Evolutionary conservation across 1,140 invertebrate species (phyloP).

Genomic region (Leucophenga varia): DNA sequence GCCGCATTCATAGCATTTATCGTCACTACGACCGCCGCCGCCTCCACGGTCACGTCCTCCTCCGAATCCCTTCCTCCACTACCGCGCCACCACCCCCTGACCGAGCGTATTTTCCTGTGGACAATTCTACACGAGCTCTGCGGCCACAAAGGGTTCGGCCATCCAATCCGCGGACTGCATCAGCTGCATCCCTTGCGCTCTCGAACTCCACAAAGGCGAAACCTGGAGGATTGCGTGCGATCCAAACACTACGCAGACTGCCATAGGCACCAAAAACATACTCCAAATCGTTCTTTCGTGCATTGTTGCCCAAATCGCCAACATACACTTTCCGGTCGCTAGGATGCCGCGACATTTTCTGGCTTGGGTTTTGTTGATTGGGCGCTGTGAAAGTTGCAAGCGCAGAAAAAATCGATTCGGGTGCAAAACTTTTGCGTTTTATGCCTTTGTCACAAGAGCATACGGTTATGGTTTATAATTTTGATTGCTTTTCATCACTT

Average conservation of each 20-base stretch:
- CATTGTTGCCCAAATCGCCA: conserved; percentile 86
- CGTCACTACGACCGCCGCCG: too few species aligned
- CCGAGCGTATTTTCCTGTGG: conserved; percentile 78
- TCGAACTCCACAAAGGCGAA: conserved; percentile 98
- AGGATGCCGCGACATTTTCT: conserved; percentile 72
- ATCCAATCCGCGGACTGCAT: conserved; percentile 76
- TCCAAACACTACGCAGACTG: conserved; percentile 90
- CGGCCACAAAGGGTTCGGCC: conserved; percentile 83
- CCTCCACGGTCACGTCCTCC: too few species aligned
- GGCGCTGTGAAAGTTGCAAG: conserved; percentile 30
- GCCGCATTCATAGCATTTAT: conserved; percentile 87
- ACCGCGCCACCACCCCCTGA: conserved; percentile 60
- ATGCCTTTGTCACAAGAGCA: too few species aligned
- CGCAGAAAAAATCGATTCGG: conserved; percentile 44
- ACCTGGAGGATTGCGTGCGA: conserved; percentile 87
- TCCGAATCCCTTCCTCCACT: neutral
- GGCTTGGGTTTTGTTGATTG: conserved; percentile 19
- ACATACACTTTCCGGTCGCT: conserved; percentile 96
- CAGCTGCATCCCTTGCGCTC: conserved; percentile 85
- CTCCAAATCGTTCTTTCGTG: conserved; percentile 88
- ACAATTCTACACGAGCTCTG: conserved; percentile 88
- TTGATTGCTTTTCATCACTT: too few species aligned
- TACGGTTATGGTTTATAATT: too few species aligned
- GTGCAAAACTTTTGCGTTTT: too few species aligned
- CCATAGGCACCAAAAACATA: conserved; percentile 95